Percentiles rank a stretch among this genome's conserved stretches.
These are phyloP conservation scores for Phengaris arion DNA, from an alignment of 2,888 invertebrate genomes.

Conservation along the genomic window DNA sequence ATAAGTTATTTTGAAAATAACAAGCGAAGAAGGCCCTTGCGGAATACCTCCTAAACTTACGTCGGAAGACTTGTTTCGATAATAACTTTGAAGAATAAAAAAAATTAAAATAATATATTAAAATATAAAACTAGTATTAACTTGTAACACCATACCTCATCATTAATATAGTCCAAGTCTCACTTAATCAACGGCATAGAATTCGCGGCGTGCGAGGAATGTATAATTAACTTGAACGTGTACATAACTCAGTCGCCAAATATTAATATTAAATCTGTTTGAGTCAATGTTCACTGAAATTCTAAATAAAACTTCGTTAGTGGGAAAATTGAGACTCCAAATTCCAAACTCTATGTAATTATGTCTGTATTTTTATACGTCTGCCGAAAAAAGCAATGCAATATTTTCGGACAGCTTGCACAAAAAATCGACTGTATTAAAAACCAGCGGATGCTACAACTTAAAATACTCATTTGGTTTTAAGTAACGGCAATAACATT, in stretches of 20 bases:
- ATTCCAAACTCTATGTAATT: neutral
- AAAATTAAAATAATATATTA: neutral
- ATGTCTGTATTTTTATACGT: neutral
- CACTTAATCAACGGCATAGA: slow-evolving; percentile 46
- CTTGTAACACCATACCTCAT: slow-evolving; percentile 4
- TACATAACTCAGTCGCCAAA: slow-evolving; percentile 20
- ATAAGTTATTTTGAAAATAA: too few species aligned
- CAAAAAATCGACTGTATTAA: too few species aligned
- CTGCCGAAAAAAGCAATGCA: neutral
- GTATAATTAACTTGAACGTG: slow-evolving; percentile 30
- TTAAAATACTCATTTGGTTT: neutral
- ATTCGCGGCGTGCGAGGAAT: slow-evolving; percentile 37
- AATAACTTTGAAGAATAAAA: too few species aligned
- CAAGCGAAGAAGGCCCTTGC: too few species aligned
- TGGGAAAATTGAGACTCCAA: neutral
- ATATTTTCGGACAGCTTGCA: neutral
- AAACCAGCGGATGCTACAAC: neutral
- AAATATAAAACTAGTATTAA: neutral
- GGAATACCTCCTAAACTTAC: too few species aligned
- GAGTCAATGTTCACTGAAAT: slow-evolving; percentile 8
- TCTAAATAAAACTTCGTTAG: slow-evolving; percentile 12
- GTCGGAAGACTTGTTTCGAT: too few species aligned
- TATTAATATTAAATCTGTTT: slow-evolving; percentile 26
- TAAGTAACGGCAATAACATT: neutral
- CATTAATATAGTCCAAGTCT: slow-evolving; percentile 27